A percentile compares a stretch with the other conserved stretches of the same genome.
Conservation (phyloP, 2,113 vertebrate genomes). For the Sigmodon hispidus region DNA sequence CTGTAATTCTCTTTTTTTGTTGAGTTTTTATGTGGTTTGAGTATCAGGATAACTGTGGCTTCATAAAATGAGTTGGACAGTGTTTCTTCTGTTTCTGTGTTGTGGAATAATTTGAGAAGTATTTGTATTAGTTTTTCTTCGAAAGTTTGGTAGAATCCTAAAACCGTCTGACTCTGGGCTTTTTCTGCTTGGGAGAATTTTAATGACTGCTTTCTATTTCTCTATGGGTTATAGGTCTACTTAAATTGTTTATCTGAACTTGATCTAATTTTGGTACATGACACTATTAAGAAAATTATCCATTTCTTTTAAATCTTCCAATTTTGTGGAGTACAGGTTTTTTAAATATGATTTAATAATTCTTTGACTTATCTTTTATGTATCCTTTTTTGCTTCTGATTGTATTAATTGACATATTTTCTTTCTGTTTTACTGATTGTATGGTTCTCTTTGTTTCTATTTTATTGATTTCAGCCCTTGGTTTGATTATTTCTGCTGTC, state of each 20-base stretch:
- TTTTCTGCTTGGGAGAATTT: not conserved
- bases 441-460: not conserved
- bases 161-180: not conserved
- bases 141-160: not conserved
- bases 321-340: not conserved
- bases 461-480: not conserved
- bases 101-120: not conserved
- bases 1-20: not conserved
- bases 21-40: not conserved
- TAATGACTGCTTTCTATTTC: not conserved
- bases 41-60: not conserved
- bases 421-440: not conserved
- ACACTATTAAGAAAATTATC: not conserved
- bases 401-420: not conserved
- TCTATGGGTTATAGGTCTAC: not conserved
- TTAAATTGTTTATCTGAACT: not conserved
- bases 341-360: not conserved
- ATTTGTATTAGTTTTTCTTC: not conserved
- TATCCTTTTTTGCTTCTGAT: not conserved
- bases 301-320: not conserved
- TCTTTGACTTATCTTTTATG: not conserved
- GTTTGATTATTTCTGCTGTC: not conserved
- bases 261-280: not conserved
- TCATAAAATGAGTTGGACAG: not conserved
- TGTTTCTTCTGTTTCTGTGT: not conserved